Percentiles rank a stretch among this genome's conserved stretches.
These are phyloP conservation scores for Acrocephalus arundinaceus DNA, from an alignment of 2,113 vertebrate genomes.

Conservation along the genomic window DNA sequence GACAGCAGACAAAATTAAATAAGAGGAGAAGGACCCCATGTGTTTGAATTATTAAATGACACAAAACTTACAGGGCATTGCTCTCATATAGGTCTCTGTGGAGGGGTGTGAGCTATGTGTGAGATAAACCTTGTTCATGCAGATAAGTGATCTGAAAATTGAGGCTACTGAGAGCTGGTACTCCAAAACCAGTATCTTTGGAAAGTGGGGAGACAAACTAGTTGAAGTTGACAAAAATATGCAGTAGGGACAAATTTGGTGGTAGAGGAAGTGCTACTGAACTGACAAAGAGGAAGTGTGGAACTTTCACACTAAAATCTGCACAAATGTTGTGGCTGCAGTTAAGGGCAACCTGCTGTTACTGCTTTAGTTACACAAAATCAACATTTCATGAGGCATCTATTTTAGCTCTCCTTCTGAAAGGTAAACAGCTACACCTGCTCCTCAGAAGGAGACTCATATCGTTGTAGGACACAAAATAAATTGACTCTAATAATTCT, in stretches of 20 bases:
- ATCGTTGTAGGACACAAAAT: no score
- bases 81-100: background rate
- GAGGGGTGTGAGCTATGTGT: background rate
- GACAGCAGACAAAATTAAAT: background rate
- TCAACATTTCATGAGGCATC: background rate
- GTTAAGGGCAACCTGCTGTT: background rate
- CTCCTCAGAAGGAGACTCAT: background rate
- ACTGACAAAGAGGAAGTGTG: background rate
- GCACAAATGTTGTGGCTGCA: background rate
- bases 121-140: background rate
- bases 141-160: background rate
- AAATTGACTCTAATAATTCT: no score
- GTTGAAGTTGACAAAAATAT: background rate
- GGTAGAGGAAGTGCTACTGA: background rate
- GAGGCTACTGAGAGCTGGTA: background rate
- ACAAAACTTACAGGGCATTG: background rate
- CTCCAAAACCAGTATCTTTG: background rate
- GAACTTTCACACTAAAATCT: background rate
- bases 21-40: background rate
- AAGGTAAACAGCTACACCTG: background rate
- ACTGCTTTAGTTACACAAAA: background rate
- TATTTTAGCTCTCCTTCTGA: background rate
- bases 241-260: background rate
- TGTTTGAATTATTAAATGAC: background rate
- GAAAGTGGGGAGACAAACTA: background rate